Conservation (phyloP, 2,888 invertebrate genomes). For the Aphodius sticticus region DNA sequence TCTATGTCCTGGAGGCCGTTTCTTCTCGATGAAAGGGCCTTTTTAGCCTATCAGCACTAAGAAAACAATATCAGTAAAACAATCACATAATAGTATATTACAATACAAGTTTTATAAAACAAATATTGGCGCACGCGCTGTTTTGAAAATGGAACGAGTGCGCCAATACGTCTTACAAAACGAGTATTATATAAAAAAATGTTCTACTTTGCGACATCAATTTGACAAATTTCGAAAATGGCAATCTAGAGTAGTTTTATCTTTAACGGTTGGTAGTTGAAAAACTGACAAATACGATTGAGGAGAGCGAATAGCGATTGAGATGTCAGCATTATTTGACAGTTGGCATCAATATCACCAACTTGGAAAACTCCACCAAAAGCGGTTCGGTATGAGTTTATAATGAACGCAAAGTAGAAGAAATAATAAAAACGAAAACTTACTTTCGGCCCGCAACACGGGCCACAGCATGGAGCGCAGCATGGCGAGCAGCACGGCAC, state of each 20-base stretch:
- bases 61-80: not conserved
- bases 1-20: constrained; percentile 34
- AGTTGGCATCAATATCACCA: not conserved
- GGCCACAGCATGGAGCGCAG: not conserved
- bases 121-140: too few relatives aligned
- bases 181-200: not conserved
- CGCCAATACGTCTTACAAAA: not conserved
- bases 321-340: constrained; percentile 10
- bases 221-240: too few relatives aligned
- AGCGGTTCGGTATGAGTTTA: too few relatives aligned
- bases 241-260: too few relatives aligned
- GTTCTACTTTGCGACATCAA: too few relatives aligned
- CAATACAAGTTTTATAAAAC: too few relatives aligned
- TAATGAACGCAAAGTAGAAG: not conserved
- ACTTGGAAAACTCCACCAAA: not conserved
- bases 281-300: too few relatives aligned
- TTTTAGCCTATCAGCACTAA: constrained; percentile 22
- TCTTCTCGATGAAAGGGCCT: constrained; percentile 23
- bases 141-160: too few relatives aligned
- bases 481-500: constrained; percentile 17
- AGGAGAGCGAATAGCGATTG: too few relatives aligned
- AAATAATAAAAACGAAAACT: constrained; percentile 8
- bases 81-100: not conserved
- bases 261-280: too few relatives aligned
- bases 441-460: not conserved